Base-by-base conservation (phyloP, 2,888 invertebrate species). In the Drosophila prolongata region DNA sequence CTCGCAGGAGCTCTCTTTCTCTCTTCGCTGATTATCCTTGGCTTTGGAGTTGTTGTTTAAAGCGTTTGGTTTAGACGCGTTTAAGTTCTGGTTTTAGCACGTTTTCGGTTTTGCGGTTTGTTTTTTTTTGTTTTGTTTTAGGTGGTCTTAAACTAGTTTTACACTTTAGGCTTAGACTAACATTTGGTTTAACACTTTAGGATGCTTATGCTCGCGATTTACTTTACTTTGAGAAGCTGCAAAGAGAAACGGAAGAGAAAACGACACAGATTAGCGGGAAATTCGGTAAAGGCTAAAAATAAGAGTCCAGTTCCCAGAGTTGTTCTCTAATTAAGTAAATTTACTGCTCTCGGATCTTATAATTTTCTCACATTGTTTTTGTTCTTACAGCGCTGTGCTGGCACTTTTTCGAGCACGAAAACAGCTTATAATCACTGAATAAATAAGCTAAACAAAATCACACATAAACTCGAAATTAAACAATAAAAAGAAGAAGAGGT, bases 111-210 rank as follows among this genome's bases (percentile, higher is more conserved):
- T 60, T 24, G 3, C 13, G 38, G 14, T 16, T 52, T 52, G 30
- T 0, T 53, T 43, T 55, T 19, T 55, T 34, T 34, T 16, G 37
- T 69, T 68, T 35, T 19, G 24, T 24, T 24, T 24, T 24, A 24
- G 8, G 16, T 11, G 24, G 57, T 58, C 75, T 69, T 78, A 83
- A 77, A 87, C 84, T 85, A 80, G 72, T 79, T 80, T 72, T 79
- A 81, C 82, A 85, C 89, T 89, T 87, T 87, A 73, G 64, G 73
- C 85, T 85, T 85, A 87, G 59, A 78, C 78, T 85, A 85, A 79
- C 78, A 79, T 89, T 89, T 89, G 89, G 85, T 89, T 85, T 81
- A 73, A 85, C 89, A 85, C 85, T 79, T 75, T 69, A 73, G 67
- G 50, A 60, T 37, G 55, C 44, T 55, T 71, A 50, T 52, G 58